Evolutionary conservation across 2,888 invertebrate genomes (phyloP).

Genomic region (Nymphalis urticae): DNA sequence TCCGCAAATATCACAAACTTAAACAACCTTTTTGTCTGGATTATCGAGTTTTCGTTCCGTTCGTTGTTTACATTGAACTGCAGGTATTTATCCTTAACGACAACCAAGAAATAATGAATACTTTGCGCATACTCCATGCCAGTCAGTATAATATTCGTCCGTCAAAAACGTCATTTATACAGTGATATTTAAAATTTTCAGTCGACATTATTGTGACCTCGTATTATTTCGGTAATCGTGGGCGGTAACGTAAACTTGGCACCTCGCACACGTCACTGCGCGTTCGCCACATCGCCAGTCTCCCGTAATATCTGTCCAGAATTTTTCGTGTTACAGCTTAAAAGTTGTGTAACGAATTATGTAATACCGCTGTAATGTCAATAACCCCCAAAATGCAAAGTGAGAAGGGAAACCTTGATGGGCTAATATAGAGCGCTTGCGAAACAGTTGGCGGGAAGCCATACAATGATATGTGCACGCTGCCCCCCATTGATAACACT

Average conservation of each 20-base stretch:
- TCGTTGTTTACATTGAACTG: not conserved
- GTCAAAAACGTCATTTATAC: constrained; percentile 11
- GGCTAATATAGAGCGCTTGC: constrained; percentile 71
- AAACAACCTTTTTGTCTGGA: constrained; percentile 40
- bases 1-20: constrained; percentile 44
- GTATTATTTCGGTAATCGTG: constrained; percentile 64
- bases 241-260: constrained; percentile 70
- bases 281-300: constrained; percentile 49
- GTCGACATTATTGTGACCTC: constrained; percentile 54
- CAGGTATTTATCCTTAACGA: too few species aligned
- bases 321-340: constrained; percentile 48
- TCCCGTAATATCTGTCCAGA: constrained; percentile 51
- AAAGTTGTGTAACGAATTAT: constrained; percentile 64
- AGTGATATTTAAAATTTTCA: constrained; percentile 33
- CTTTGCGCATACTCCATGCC: too few species aligned
- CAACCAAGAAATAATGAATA: too few species aligned
- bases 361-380: constrained; percentile 71
- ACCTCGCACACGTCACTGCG: constrained; percentile 54
- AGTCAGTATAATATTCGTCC: not conserved
- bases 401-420: constrained; percentile 65
- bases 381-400: constrained; percentile 78
- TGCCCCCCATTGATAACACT: constrained; percentile 56
- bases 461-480: constrained; percentile 46
- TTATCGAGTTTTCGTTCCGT: constrained; percentile 45
- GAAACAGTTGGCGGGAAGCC: constrained; percentile 75